Percentiles rank a stretch among this genome's conserved stretches.
Conservation (phyloP, 2,888 invertebrate genomes). For the Acanthococcus lagerstroemiae region DNA sequence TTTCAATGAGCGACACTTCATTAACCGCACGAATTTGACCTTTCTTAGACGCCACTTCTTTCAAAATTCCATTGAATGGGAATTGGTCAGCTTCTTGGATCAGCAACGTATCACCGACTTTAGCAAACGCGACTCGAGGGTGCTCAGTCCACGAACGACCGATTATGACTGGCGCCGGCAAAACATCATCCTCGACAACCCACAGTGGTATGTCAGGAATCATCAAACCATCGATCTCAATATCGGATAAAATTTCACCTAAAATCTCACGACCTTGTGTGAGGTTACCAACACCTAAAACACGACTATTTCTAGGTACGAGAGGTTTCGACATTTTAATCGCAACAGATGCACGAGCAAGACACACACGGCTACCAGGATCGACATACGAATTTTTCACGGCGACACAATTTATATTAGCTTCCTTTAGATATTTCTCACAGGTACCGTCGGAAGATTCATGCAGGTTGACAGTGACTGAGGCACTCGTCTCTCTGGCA, state of each 20-base stretch:
- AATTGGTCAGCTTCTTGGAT: no score
- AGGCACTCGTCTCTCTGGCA: background rate
- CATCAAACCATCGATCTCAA: background rate
- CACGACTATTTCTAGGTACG: background rate
- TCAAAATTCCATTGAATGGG: no score
- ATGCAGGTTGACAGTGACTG: background rate
- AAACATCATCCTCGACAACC: background rate
- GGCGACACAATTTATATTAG: background rate
- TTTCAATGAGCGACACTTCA: no score
- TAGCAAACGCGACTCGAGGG: no score
- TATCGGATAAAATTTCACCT: background rate
- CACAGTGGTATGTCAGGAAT: background rate
- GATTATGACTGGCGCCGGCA: background rate
- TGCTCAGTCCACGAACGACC: no score
- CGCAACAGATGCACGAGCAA: background rate
- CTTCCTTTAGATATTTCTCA: background rate
- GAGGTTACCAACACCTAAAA: background rate
- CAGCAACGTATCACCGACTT: no score
- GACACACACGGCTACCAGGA: background rate
- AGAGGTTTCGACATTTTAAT: background rate
- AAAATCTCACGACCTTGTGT: background rate
- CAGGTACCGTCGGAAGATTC: background rate
- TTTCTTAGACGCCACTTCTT: no score
- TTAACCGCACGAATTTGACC: no score
- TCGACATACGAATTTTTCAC: background rate